Evolutionary conservation across 2,888 invertebrate genomes (phyloP).

Genomic region (Coleophora flavipennella): DNA sequence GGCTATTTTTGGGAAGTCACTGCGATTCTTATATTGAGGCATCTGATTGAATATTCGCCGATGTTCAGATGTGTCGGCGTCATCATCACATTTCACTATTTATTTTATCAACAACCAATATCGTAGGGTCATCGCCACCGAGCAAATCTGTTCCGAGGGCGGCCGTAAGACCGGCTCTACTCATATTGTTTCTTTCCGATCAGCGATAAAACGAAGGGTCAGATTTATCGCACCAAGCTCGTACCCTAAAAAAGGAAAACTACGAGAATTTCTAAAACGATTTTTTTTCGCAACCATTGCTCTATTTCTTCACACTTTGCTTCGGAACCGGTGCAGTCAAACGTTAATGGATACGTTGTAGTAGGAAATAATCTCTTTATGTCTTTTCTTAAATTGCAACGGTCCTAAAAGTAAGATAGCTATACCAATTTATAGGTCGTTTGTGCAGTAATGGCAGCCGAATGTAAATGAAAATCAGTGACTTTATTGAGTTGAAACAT

Average conservation of each 20-base stretch:
- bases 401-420: constrained; percentile 21
- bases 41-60: too few relatives aligned
- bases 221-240: constrained; percentile 35
- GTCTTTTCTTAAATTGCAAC: constrained; percentile 9
- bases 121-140: constrained; percentile 1
- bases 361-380: constrained; percentile 8
- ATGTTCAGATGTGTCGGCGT: too few relatives aligned
- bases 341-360: constrained; percentile 15
- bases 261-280: neutral
- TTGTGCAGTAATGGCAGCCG: constrained; percentile 29
- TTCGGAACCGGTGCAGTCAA: neutral
- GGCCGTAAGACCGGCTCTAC: constrained; percentile 23
- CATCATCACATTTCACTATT: too few relatives aligned
- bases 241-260: constrained; percentile 14
- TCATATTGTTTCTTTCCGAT: constrained; percentile 45
- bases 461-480: constrained; percentile 39
- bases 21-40: too few relatives aligned
- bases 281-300: constrained; percentile 10
- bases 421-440: constrained; percentile 38
- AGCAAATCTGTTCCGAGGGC: constrained; percentile 28
- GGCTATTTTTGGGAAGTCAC: too few relatives aligned
- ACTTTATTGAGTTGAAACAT: constrained; percentile 37
- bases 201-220: constrained; percentile 40
- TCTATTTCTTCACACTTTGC: neutral
- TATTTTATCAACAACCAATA: too few relatives aligned